phyloP scores from a whole-genome alignment of 2,113 vertebrate genomes.

The Percopsis transmontana region DNA sequence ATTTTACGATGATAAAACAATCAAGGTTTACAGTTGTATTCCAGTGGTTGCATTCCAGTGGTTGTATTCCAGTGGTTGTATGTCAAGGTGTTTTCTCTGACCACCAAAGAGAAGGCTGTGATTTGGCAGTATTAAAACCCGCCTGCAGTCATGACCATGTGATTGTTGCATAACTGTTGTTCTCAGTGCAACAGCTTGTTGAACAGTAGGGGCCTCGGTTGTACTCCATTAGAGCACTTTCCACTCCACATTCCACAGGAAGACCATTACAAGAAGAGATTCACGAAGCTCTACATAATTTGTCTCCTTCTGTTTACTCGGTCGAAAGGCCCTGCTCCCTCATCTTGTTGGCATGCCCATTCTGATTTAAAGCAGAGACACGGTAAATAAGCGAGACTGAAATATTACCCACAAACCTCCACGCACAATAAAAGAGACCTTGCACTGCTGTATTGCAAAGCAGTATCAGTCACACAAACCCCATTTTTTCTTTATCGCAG shows the following conservation, averaged over 20 bases:
- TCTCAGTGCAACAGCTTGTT: neutral
- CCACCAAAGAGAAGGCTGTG: neutral
- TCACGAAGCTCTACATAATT: conserved; percentile 47
- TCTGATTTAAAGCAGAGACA: conserved; percentile 68
- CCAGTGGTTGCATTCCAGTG: neutral
- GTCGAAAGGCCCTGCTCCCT: conserved; percentile 57
- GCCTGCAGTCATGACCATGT: neutral
- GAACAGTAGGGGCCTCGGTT: neutral
- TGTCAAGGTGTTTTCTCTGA: neutral
- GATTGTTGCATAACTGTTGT: neutral
- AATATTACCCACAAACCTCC: conserved; percentile 72
- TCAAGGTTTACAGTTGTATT: neutral
- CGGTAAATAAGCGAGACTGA: conserved; percentile 60
- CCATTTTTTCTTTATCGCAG: conserved; percentile 26
- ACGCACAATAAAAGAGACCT: neutral
- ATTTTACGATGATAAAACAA: no score
- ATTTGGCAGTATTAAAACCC: no score
- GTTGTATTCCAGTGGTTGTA: neutral
- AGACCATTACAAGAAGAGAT: conserved; percentile 32
- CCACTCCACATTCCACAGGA: neutral
- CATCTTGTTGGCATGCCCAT: conserved; percentile 45
- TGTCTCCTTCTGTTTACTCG: conserved; percentile 73
- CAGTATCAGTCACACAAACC: conserved; percentile 40
- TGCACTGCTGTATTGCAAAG: conserved; percentile 31
- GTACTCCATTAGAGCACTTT: neutral